Evolutionary conservation across 2,113 vertebrate species (phyloP).

Genomic region (Aleadryas rufinucha): DNA sequence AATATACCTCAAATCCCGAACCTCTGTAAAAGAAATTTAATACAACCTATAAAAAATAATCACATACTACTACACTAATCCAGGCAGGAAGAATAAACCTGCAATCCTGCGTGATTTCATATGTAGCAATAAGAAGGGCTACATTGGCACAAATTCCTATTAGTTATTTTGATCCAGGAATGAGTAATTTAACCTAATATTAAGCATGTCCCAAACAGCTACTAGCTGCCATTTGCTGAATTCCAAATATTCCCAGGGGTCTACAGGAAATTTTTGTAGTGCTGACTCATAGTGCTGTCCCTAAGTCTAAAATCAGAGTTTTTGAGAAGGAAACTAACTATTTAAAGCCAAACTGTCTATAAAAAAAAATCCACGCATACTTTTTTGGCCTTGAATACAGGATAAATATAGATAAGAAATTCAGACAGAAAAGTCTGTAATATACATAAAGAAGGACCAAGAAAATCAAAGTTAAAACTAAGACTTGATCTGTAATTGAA

Average conservation of each 20-base stretch:
- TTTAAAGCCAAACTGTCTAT: not conserved
- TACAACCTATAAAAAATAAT: not conserved
- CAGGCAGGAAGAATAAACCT: not conserved
- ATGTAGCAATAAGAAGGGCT: not conserved
- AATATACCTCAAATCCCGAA: not conserved
- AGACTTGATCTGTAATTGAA: not conserved
- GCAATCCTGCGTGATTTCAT: not conserved
- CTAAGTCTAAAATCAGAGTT: not conserved
- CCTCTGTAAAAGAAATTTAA: not conserved
- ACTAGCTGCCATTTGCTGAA: not conserved
- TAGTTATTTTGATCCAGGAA: not conserved
- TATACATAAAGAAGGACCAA: not conserved
- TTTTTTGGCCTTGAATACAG: not conserved
- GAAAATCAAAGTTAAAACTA: not conserved
- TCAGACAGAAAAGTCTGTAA: not conserved
- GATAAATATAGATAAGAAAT: not conserved
- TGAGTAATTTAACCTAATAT: not conserved
- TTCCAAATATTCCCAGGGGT: conserved; percentile 23
- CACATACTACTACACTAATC: not conserved
- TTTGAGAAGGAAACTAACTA: not conserved
- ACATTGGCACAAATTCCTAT: not conserved
- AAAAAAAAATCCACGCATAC: not conserved
- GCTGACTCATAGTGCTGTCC: not conserved
- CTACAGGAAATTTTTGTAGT: not conserved
- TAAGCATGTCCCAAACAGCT: not conserved